Evolutionary conservation across 1,140 invertebrate species (phyloP).

Genomic region (Ectropis grisescens): DNA sequence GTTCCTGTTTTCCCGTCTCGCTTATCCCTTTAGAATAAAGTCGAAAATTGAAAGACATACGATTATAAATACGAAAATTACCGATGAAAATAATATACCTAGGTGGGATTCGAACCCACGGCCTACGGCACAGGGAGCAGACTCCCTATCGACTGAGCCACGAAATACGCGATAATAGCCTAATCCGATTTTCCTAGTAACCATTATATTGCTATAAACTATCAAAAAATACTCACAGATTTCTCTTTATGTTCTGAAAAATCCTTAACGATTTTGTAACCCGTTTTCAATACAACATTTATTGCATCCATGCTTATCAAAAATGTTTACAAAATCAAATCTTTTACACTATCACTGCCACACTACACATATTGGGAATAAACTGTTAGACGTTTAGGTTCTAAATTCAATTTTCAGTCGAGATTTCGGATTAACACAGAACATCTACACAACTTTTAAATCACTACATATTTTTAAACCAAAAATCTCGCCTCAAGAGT

Average conservation of each 20-base stretch:
- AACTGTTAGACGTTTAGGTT: too few species aligned
- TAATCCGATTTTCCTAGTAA: too few species aligned
- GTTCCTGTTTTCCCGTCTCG: background rate
- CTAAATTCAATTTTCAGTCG: too few species aligned
- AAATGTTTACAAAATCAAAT: slow-evolving; percentile 6
- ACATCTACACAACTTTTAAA: background rate
- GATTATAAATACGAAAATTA: background rate
- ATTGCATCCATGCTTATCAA: slow-evolving; percentile 45
- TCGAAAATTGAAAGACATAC: background rate
- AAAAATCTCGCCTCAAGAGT: background rate
- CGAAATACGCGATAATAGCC: too few species aligned
- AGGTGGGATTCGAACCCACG: too few species aligned
- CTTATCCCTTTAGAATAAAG: background rate
- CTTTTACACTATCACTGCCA: slow-evolving; percentile 3
- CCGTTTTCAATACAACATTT: slow-evolving; percentile 50
- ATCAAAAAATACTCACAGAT: slow-evolving; percentile 53
- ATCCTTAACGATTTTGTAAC: slow-evolving; percentile 58
- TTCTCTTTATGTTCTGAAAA: slow-evolving; percentile 52
- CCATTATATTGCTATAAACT: too few species aligned
- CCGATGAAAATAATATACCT: too few species aligned
- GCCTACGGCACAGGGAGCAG: too few species aligned
- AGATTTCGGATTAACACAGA: background rate
- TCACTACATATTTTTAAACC: background rate
- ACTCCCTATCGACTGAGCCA: too few species aligned
- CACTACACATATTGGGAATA: too few species aligned